Conservation (phyloP, 2,797 vertebrate genomes). For the Girardinus metallicus region DNA sequence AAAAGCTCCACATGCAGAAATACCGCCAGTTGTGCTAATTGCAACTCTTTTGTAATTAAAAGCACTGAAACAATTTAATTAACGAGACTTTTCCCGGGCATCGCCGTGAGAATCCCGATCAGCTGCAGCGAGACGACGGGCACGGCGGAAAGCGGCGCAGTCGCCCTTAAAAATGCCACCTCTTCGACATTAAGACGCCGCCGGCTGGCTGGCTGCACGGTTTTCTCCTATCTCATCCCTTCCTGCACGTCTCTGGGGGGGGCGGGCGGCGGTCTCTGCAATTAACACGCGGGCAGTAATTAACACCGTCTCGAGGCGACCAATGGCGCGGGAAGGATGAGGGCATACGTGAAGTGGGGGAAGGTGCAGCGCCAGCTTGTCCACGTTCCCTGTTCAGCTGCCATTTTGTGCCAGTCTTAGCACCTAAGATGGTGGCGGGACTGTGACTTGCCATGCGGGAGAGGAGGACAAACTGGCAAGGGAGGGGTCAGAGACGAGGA, state of each 20-base stretch:
- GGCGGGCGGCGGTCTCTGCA: conserved; percentile 65
- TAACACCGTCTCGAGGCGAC: conserved; percentile 78
- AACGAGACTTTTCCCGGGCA: conserved; percentile 35
- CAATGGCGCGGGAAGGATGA: conserved; percentile 70
- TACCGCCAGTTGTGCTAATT: conserved; percentile 29
- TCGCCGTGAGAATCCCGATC: conserved; percentile 58
- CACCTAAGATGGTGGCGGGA: conserved; percentile 84
- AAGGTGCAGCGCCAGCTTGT: conserved; percentile 60
- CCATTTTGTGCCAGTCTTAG: conserved; percentile 83
- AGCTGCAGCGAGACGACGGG: conserved; percentile 49
- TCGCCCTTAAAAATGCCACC: conserved; percentile 77
- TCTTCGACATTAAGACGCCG: conserved; percentile 58
- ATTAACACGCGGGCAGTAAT: conserved; percentile 82
- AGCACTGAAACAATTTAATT: conserved; percentile 44
- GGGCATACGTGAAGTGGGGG: conserved; percentile 64
- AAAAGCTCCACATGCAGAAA: conserved; percentile 47
- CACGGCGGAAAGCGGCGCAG: conserved; percentile 50
- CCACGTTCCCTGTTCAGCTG: conserved; percentile 67
- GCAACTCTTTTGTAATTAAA: conserved; percentile 51
- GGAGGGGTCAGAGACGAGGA: conserved; percentile 73
- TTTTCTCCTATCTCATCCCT: conserved; percentile 71
- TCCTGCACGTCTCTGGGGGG: conserved; percentile 64
- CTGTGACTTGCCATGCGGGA: conserved; percentile 75
- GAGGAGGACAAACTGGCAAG: conserved; percentile 75
- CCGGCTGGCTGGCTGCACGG: conserved; percentile 52